Evolutionary conservation across 1,140 invertebrate species (phyloP).

Genomic region (Drosophila setifemur): DNA sequence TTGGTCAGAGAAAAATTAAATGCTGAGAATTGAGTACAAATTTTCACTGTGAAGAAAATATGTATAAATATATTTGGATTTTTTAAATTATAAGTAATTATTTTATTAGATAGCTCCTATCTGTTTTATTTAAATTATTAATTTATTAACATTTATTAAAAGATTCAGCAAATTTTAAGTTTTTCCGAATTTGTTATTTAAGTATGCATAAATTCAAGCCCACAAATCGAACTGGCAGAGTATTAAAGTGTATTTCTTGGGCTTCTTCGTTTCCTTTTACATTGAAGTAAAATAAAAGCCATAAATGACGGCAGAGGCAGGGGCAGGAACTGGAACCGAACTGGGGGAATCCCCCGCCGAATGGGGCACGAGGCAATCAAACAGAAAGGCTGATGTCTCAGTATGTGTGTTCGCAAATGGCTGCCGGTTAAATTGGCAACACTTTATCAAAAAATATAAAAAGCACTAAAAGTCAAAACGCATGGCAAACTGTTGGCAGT

Average conservation of each 20-base stretch:
- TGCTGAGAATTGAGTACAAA: too few relatives aligned
- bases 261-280: neutral
- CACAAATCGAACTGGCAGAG: neutral
- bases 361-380: conserved; percentile 61
- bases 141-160: too few relatives aligned
- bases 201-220: neutral
- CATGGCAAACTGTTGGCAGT: conserved; percentile 51
- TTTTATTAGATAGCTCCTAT: too few relatives aligned
- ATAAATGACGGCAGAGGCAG: conserved; percentile 47
- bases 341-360: conserved; percentile 13
- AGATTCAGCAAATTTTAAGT: too few relatives aligned
- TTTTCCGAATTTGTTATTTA: too few relatives aligned
- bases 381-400: conserved; percentile 68
- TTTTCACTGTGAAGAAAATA: too few relatives aligned
- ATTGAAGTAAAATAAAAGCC: conserved; percentile 73
- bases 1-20: neutral
- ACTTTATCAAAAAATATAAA: conserved; percentile 81
- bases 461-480: conserved; percentile 77
- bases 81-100: too few relatives aligned
- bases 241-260: neutral
- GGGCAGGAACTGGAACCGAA: neutral
- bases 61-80: too few relatives aligned
- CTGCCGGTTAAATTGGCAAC: conserved; percentile 79
- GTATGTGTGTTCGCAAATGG: conserved; percentile 56
- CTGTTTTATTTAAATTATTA: too few relatives aligned